A percentile compares a stretch with the other conserved stretches of the same genome.
Evolutionary conservation across 2,113 vertebrate genomes (phyloP).

Genomic region (Brienomyrus longianalis): DNA sequence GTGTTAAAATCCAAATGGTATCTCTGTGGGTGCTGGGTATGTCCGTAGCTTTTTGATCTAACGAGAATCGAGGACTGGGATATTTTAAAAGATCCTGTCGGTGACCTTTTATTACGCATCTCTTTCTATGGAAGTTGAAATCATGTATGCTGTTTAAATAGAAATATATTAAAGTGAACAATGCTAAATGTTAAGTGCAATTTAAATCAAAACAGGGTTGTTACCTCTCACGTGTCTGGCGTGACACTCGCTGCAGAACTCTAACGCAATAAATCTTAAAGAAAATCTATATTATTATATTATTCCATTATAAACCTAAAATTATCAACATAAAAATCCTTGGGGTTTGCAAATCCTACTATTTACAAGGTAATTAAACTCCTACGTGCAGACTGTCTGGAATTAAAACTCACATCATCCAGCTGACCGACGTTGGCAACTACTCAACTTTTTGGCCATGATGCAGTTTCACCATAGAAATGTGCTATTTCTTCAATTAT

Average conservation of each 20-base stretch:
- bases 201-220: not conserved
- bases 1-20: not conserved
- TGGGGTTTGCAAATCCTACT: not conserved
- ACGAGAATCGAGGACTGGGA: not conserved
- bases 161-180: not conserved
- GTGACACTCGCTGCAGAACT: not conserved
- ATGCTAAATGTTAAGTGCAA: not conserved
- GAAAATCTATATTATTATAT: not conserved
- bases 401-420: not conserved
- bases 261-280: not conserved
- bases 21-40: not conserved
- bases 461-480: not conserved
- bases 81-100: not conserved
- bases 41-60: not conserved
- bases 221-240: not conserved
- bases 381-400: not conserved
- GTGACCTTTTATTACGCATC: not conserved
- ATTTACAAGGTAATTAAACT: not conserved
- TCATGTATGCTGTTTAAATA: not conserved
- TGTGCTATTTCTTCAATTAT: slow-evolving; percentile 1
- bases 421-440: not conserved
- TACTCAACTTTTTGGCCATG: not conserved
- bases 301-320: not conserved
- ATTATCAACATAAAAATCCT: not conserved
- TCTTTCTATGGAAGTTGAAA: not conserved